Evolutionary conservation across 2,888 invertebrate species (phyloP), one percentile per base, ranked within the genome.

Genomic region (Acrocera orbiculus): DNA sequence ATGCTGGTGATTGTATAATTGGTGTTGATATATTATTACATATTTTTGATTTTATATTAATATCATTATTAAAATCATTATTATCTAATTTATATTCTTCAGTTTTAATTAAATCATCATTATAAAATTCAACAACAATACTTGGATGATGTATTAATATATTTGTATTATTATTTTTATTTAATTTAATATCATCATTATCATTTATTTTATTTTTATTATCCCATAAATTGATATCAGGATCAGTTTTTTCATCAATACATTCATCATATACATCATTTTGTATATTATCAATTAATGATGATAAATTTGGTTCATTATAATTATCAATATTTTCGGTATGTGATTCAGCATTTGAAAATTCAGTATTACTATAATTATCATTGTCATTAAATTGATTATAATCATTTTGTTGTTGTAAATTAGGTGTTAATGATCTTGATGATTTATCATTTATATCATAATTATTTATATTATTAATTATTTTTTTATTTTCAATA

Each of bases 121-220:
- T 34, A 17, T 34, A 37, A 19, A 16, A 34, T 14, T 37, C 37
- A 4, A 37, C 16, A 13, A 37, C 3, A 8, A 37, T 37, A 10
- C 34, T 37, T 4, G 37, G 37, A 9, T n/a, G n/a, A n/a, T n/a
- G n/a, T n/a, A n/a, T n/a, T n/a, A n/a, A n/a, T n/a, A n/a, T n/a
- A n/a, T n/a, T n/a, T n/a, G n/a, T n/a, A n/a, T n/a, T n/a, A n/a
- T n/a, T n/a, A n/a, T n/a, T n/a, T n/a, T n/a, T n/a, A n/a, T n/a
- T n/a, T n/a, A n/a, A n/a, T n/a, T n/a, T n/a, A n/a, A n/a, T n/a
- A n/a, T n/a, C n/a, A n/a, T n/a, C n/a, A n/a, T n/a, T n/a, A n/a
- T n/a, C n/a, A n/a, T n/a, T n/a, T n/a, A n/a, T n/a, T n/a, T n/a
- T n/a, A n/a, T n/a, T n/a, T 10, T 16, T 14, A 10, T n/a, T 16